Base-by-base conservation (phyloP, 2,888 invertebrate genomes). In the Tipula confusa region DNA sequence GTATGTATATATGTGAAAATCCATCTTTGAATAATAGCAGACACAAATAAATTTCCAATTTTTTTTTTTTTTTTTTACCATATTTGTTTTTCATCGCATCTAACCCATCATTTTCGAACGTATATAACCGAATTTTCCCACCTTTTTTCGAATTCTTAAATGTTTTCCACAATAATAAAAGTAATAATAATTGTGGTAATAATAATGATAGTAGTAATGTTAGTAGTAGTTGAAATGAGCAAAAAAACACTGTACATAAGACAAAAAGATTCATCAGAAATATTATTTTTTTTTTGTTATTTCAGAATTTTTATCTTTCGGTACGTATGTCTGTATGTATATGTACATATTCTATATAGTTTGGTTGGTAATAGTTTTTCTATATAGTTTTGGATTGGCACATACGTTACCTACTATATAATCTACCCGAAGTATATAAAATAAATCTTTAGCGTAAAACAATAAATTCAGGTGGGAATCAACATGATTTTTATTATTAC, bases 391-490 rank as follows among this genome's bases (percentile, higher is more conserved):
- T 15, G 15, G 15, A 43, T 43, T 15, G 15, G 43, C 15, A 38
- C 13, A 36, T 36, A 36, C 7, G 11, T 13, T 38, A 43, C 15
- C 15, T 43, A 64, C 64, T 64, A 64, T 64, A 64, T 64, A 64
- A 64, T 64, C 64, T 64, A 64, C 24, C 24, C 24, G 7, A 18
- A 64, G 64, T 64, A 64, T 24, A 64, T 64, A 64, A 64, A 24
- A 64, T 64, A 64, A 64, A 64, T 64, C 64, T 18, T 18, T 6
- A 24, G 24, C 64, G 64, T 64, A 64, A 64, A 64, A 64, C 64
- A 64, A 64, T 64, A 64, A 64, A 64, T 64, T 64, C 64, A 64
- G 64, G 64, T 64, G 64, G 64, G 64, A 64, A 64, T 64, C 64
- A 24, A 64, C 64, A 64, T 64, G 64, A 64, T 64, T 64, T 64